These are phyloP conservation scores for Cecidostiba fungosa DNA, from an alignment of 2,888 invertebrate genomes.

Conservation along the genomic window DNA sequence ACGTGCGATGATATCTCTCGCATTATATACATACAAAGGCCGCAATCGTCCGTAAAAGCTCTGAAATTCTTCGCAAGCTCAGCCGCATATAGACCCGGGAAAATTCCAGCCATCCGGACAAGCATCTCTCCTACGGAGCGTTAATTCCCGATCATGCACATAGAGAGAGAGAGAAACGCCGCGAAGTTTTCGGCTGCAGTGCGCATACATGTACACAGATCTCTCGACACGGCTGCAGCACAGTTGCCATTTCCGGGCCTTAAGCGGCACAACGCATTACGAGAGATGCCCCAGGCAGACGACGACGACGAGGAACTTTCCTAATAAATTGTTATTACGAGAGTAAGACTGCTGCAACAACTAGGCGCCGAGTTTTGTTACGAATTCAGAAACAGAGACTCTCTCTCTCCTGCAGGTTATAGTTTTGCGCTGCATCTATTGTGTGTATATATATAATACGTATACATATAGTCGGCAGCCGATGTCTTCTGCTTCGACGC, in stretches of 20 bases:
- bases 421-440: background rate
- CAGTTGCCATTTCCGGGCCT: conserved; percentile 45
- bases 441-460: background rate
- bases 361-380: conserved; percentile 49
- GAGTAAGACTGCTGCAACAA: conserved; percentile 42
- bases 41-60: background rate
- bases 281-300: conserved; percentile 21
- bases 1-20: no score
- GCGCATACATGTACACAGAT: background rate
- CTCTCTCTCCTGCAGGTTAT: background rate
- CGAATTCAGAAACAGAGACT: conserved; percentile 16
- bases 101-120: background rate
- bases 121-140: background rate
- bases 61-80: background rate
- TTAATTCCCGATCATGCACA: conserved; percentile 11
- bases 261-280: conserved; percentile 21
- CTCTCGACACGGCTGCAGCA: conserved; percentile 2
- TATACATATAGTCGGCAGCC: background rate
- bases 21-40: no score
- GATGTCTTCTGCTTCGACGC: conserved; percentile 50
- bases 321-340: conserved; percentile 61
- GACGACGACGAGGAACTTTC: conserved; percentile 47
- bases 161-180: background rate
- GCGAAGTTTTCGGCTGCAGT: conserved; percentile 10
- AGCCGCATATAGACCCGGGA: background rate